A percentile compares a stretch with the other conserved stretches of the same genome.
Evolutionary conservation across 2,888 invertebrate genomes (phyloP).

Genomic region (Phlogophora meticulosa): DNA sequence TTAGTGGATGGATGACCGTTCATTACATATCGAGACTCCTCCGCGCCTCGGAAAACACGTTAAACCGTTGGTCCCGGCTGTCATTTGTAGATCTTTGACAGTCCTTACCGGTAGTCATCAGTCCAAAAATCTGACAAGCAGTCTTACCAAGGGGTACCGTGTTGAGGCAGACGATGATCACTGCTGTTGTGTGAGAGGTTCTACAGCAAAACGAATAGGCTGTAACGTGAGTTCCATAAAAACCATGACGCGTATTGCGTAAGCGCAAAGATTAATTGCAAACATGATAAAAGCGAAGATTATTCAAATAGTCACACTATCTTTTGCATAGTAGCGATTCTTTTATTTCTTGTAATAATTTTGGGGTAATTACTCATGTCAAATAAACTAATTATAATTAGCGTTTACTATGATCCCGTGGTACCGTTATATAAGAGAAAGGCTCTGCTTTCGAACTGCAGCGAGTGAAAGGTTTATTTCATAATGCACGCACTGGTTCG

Average conservation of each 20-base stretch:
- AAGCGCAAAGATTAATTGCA: slow-evolving; percentile 38
- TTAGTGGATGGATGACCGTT: no score
- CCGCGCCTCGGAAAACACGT: no score
- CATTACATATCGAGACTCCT: no score
- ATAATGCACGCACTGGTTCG: slow-evolving; percentile 69
- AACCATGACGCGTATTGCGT: slow-evolving; percentile 21
- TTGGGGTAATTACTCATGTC: slow-evolving; percentile 49
- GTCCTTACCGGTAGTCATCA: no score
- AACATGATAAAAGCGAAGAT: slow-evolving; percentile 45
- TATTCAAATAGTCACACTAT: slow-evolving; percentile 46
- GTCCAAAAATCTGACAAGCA: no score
- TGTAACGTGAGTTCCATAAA: background rate
- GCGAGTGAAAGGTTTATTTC: slow-evolving; percentile 71
- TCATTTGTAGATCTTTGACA: no score
- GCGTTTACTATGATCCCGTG: slow-evolving; percentile 48
- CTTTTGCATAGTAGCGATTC: slow-evolving; percentile 27
- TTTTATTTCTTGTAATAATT: slow-evolving; percentile 15
- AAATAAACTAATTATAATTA: slow-evolving; percentile 60
- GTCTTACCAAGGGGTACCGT: no score
- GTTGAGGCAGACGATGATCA: no score
- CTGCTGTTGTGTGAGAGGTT: background rate
- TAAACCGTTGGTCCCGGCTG: no score
- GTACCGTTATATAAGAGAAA: slow-evolving; percentile 72
- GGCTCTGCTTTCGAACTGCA: slow-evolving; percentile 70
- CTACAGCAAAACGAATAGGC: background rate